Evolutionary conservation across 2,113 vertebrate genomes (phyloP), one percentile per base, ranked within the genome.

Genomic region (Ciconia maguari): DNA sequence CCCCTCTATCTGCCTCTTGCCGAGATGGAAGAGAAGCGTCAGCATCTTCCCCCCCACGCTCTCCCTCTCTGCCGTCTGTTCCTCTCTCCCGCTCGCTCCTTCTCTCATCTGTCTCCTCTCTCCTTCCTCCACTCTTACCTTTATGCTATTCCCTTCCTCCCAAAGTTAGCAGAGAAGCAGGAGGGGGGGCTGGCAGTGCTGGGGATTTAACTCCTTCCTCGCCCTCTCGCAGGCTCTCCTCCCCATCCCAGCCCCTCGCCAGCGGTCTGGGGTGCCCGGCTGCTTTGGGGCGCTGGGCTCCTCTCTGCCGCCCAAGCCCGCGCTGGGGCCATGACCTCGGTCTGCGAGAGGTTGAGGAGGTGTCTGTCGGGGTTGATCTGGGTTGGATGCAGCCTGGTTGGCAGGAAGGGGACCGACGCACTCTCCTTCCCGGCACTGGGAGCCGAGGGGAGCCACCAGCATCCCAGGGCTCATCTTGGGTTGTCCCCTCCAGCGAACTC

Each of bases 71-170:
- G 89, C 96, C 96, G 96, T 93, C 78, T 90, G 92, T 94, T 94
- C 93, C 54, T 87, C 41, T 92, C 91, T 93, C 71, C 81, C 81
- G 85, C 93, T 84, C 21, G 62, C 55, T 90, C 77, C 89, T 80
- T 96, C 89, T 96, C 92, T 92, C 87, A 93, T 94, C 92, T 94
- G 90, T 96, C 94, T 96, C 85, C 96, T 94, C 96, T 94, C 90
- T 95, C 86, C 93, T 93, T 94, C 91, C 88, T 94, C 96, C 92
- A 87, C 90, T 94, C 91, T 91, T 90, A 89, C 87, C 91, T 96
- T 95, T 94, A 87, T 93, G 83, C 94, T 93, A 95, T 95, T 97
- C 94, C 89, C 96, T 95, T 90, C 97, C 95, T 96, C 96, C 96
- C 89, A 97, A 95, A 96, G 89, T 96, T 95, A 89, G 90, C 87